phyloP scores from a whole-genome alignment of 2,113 vertebrate species.

The Tragelaphus scriptus region DNA sequence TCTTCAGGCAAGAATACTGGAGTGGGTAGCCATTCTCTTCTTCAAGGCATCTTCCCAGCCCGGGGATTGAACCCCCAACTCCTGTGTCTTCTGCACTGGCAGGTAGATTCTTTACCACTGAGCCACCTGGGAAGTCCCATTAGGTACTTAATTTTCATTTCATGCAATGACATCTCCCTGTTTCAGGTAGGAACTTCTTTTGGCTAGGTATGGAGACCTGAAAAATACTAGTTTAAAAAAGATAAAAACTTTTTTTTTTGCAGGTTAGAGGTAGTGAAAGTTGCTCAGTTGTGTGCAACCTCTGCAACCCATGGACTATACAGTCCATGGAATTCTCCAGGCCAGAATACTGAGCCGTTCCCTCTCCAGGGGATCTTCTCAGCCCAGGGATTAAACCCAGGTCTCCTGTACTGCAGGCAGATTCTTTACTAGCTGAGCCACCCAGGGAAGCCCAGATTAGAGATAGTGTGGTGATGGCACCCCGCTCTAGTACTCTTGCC shows the following conservation, averaged over 20 bases:
- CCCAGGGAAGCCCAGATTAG: too few species aligned
- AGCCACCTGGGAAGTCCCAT: background rate
- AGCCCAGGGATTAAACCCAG: background rate
- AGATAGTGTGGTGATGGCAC: too few species aligned
- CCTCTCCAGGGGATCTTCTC: background rate
- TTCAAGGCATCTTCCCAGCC: background rate
- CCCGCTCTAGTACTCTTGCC: too few species aligned
- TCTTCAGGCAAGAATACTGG: background rate
- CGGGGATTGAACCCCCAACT: background rate
- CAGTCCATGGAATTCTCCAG: background rate
- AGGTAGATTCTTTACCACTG: background rate
- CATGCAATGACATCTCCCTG: background rate
- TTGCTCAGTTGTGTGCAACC: background rate
- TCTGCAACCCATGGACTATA: background rate
- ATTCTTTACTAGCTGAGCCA: too few species aligned
- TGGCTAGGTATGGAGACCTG: background rate
- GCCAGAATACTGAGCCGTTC: background rate
- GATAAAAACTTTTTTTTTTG: background rate
- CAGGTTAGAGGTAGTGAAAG: background rate
- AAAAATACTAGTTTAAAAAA: background rate
- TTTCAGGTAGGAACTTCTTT: background rate
- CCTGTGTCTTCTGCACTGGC: background rate
- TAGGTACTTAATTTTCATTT: background rate
- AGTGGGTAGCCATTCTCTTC: background rate
- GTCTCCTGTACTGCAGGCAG: too few species aligned